A percentile compares a stretch with the other conserved stretches of the same genome.
phyloP scores from a whole-genome alignment of 2,113 vertebrate genomes.

The Circaetus cinerascens region DNA sequence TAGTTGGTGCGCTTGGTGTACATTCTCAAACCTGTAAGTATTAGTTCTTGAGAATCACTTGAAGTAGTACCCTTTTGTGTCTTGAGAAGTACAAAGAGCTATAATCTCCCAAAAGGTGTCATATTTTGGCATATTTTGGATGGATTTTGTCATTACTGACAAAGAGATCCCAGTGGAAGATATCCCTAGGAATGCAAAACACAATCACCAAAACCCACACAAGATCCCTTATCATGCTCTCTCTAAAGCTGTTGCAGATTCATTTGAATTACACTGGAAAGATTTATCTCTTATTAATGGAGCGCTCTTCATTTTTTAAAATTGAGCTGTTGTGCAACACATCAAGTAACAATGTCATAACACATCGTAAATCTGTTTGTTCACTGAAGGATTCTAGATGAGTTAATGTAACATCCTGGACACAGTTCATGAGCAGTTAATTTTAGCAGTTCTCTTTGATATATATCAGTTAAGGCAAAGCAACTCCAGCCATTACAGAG shows the following conservation, averaged over 20 bases:
- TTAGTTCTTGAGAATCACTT: neutral
- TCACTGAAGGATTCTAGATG: slow-evolving; percentile 50
- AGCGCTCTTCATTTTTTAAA: slow-evolving; percentile 43
- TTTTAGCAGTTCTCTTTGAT: slow-evolving; percentile 66
- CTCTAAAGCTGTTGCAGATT: slow-evolving; percentile 33
- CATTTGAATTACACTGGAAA: slow-evolving; percentile 59
- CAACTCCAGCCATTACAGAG: slow-evolving; percentile 32
- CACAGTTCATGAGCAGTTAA: slow-evolving; percentile 56
- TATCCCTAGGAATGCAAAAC: slow-evolving; percentile 43
- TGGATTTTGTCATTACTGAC: slow-evolving; percentile 51
- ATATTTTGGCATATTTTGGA: neutral
- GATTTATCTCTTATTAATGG: slow-evolving; percentile 64
- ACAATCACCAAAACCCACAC: slow-evolving; percentile 30
- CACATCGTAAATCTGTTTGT: slow-evolving; percentile 58
- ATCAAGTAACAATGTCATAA: slow-evolving; percentile 63
- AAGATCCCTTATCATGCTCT: slow-evolving; percentile 38
- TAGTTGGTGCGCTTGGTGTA: neutral
- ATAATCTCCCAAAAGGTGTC: neutral
- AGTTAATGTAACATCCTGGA: slow-evolving; percentile 63
- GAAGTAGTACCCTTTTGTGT: neutral
- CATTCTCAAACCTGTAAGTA: neutral
- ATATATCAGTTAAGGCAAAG: slow-evolving; percentile 42
- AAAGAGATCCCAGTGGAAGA: slow-evolving; percentile 37
- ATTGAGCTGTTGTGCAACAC: slow-evolving; percentile 62
- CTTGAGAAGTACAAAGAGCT: neutral